A percentile compares a stretch with the other conserved stretches of the same genome.
Conservation (phyloP, 1,140 invertebrate species). For the Eriocheir sinensis region DNA sequence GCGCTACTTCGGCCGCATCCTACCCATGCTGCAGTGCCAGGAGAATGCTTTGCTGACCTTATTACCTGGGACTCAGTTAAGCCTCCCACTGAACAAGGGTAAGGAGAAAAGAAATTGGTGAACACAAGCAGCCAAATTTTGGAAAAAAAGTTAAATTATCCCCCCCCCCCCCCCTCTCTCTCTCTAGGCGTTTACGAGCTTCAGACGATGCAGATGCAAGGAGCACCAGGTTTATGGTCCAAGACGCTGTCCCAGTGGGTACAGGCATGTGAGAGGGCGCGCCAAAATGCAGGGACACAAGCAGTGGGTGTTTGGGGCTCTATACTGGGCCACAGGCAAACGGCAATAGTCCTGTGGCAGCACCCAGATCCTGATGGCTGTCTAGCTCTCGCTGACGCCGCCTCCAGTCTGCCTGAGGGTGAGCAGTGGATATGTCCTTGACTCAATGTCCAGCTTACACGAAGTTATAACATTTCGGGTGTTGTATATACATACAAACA, state of each 20-base stretch:
- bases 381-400: neutral
- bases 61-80: slow-evolving; percentile 79
- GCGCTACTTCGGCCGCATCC: slow-evolving; percentile 80
- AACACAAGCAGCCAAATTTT: neutral
- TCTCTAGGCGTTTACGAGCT: slow-evolving; percentile 59
- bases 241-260: slow-evolving; percentile 26
- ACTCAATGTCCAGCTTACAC: too few relatives aligned
- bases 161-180: neutral
- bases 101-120: neutral
- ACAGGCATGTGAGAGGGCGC: slow-evolving; percentile 20
- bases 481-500: slow-evolving; percentile 19
- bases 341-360: slow-evolving; percentile 57
- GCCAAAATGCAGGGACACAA: neutral
- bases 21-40: slow-evolving; percentile 80
- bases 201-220: slow-evolving; percentile 47
- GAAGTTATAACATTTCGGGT: neutral
- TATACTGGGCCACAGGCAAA: neutral
- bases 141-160: neutral
- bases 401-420: neutral
- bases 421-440: too few relatives aligned
- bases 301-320: slow-evolving; percentile 48
- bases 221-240: slow-evolving; percentile 29
- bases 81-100: slow-evolving; percentile 74
- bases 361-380: slow-evolving; percentile 29
- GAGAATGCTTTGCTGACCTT: slow-evolving; percentile 80